Evolutionary conservation across 2,888 invertebrate species (phyloP).

Genomic region (Metacarcinus magister): DNA sequence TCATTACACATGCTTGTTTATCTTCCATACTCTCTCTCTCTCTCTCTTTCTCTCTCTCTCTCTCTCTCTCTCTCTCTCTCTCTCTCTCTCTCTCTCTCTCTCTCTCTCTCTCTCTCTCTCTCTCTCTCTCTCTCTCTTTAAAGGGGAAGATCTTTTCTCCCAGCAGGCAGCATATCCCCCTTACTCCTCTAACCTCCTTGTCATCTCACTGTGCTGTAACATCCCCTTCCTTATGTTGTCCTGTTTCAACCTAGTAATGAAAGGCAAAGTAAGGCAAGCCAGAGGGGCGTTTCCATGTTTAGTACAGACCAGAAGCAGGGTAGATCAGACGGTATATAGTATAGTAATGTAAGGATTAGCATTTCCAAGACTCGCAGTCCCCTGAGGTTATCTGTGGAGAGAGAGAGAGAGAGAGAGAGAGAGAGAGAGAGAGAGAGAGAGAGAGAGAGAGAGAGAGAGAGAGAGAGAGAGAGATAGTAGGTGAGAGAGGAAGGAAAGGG

Average conservation of each 20-base stretch:
- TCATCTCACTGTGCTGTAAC: neutral
- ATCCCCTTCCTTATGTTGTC: neutral
- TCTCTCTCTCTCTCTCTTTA: neutral
- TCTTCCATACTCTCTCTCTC: no score
- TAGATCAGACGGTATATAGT: neutral
- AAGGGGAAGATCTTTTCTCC: neutral
- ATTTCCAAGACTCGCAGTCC: neutral
- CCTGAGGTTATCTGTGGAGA: neutral
- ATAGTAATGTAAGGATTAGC: no score
- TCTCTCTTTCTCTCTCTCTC: no score
- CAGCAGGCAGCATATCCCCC: neutral
- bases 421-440: neutral
- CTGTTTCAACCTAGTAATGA: no score
- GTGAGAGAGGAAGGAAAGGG: neutral
- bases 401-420: neutral
- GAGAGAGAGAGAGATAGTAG: slow-evolving; percentile 31
- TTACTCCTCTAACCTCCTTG: neutral
- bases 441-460: slow-evolving; percentile 39
- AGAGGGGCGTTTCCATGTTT: neutral
- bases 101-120: neutral
- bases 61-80: no score
- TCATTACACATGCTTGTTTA: neutral
- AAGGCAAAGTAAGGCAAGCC: neutral
- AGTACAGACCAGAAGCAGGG: neutral
- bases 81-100: neutral